These are phyloP conservation scores for Strix aluco DNA, from an alignment of 2,113 vertebrate genomes.

Conservation along the genomic window DNA sequence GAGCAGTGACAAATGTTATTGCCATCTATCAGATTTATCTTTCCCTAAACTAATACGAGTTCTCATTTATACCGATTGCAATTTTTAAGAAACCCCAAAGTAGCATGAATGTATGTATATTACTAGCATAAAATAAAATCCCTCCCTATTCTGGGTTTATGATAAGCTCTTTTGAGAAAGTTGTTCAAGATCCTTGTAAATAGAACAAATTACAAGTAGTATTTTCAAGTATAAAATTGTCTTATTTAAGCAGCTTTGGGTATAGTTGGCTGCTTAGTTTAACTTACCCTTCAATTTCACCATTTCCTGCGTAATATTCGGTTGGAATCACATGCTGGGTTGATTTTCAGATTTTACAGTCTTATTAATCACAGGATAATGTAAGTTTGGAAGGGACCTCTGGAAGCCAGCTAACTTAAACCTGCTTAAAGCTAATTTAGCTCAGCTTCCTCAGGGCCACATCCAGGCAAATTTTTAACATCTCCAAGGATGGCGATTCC, in stretches of 20 bases:
- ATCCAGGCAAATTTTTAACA: not conserved
- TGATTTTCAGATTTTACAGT: not conserved
- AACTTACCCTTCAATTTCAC: not conserved
- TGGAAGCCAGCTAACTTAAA: not conserved
- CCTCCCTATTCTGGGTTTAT: not conserved
- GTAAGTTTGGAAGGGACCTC: not conserved
- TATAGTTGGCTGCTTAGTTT: not conserved
- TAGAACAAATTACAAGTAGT: not conserved
- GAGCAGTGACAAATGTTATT: not conserved
- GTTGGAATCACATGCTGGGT: not conserved
- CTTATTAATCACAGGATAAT: not conserved
- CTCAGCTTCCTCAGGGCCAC: not conserved
- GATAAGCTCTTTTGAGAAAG: not conserved
- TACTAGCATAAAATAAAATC: not conserved
- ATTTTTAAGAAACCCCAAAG: not conserved
- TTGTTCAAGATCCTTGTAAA: not conserved
- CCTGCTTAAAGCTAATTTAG: not conserved
- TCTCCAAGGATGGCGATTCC: not conserved
- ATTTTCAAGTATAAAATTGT: not conserved
- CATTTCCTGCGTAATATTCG: not conserved
- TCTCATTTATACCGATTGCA: not conserved
- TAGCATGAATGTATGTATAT: not conserved
- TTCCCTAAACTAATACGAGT: not conserved
- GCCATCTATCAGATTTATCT: not conserved
- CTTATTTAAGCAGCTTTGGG: not conserved